Evolutionary conservation across 2,888 invertebrate species (phyloP), one percentile per base, ranked within the genome.

Genomic region (Pachycephus smyrnensis): DNA sequence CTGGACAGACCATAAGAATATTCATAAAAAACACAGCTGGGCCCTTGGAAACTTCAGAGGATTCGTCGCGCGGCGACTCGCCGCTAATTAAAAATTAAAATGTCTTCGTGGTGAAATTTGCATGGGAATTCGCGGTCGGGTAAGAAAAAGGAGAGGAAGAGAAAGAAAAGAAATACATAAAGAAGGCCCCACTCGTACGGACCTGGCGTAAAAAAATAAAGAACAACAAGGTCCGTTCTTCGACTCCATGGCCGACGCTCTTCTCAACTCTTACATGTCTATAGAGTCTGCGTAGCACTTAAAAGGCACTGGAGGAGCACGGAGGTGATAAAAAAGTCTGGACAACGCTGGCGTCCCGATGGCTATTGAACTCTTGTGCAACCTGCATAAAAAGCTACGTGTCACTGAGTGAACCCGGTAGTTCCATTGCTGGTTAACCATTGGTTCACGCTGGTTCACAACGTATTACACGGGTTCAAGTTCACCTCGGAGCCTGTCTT

Each of bases 341-440:
- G 9, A 55, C 23, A 23, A 55, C 55, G 55, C 71, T 33, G 71
- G 71, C 71, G 31, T 33, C 73, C 73, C 78, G 73, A 78, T 76
- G 78, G 78, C 76, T 78, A 78, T 78, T 78, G 78, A 78, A 78
- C 78, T 78, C 78, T 78, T 78, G 78, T 78, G 78, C 78, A 78
- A 78, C 76, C 75, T 75, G 78, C 78, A 78, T 78, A 78, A 78
- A 78, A 78, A 76, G 75, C 55, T 68, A 75, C 23, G 71, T 71
- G 71, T 71, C 71, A 71, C 31, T 23, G 71, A 71, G 31, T 33
- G 55, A 55, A 55, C 55, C 55, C 55, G 55, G 55, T 23, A 55
- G 23, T 55, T 55, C 55, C 55, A 55, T 55, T 55, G 55, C 55
- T 9, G 55, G 9, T 55, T 33, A 31, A 33, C 30, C 32, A 71